Evolutionary conservation across 2,113 vertebrate genomes (phyloP), one percentile per base, ranked within the genome.

Genomic region (Takifugu flavidus): DNA sequence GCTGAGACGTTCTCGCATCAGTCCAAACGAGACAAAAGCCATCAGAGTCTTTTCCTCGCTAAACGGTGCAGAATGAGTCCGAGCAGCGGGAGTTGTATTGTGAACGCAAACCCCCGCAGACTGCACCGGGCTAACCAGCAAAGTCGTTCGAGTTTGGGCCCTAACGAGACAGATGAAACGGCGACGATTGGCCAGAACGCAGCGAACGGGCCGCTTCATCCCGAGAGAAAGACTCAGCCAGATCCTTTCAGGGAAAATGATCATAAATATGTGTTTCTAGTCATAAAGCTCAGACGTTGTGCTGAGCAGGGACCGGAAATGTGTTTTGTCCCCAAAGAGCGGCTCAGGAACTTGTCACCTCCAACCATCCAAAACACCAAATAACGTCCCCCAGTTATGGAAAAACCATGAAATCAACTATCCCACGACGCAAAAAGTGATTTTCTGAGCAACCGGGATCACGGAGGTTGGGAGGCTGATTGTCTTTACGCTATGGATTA

Each of bases 51-150:
- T 81, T 87, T 82, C 79, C 82, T 73, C 63, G 52, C 89, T 89
- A 89, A 90, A 89, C 75, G 82, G 69, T 45, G 66, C 75, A 72
- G 79, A 84, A 81, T 87, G 65, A 62, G 51, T 60, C 61, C 52
- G 47, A 86, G 51, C 88, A 63, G 90, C 88, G 59, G 86, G 88
- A 68, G 77, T 53, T 71, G n/a, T 49, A 87, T 89, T 89, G 68
- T 82, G 49, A 55, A 56, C 56, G 50, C 54, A 58, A 49, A 6
- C 47, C 64, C 85, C 87, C 62, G 69, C 57, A 31, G 84, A 67
- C 77, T 44, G 65, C 72, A 62, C 51, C 34, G 53, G 59, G 69
- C 59, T 64, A 69, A 82, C 65, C 68, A 72, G 70, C 52, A 69
- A 59, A 50, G 45, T 51, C 56, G 12, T 10, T 13, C 45, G 47